Evolutionary conservation across 2,797 vertebrate genomes (phyloP).

Genomic region (Fistularia tabacaria): DNA sequence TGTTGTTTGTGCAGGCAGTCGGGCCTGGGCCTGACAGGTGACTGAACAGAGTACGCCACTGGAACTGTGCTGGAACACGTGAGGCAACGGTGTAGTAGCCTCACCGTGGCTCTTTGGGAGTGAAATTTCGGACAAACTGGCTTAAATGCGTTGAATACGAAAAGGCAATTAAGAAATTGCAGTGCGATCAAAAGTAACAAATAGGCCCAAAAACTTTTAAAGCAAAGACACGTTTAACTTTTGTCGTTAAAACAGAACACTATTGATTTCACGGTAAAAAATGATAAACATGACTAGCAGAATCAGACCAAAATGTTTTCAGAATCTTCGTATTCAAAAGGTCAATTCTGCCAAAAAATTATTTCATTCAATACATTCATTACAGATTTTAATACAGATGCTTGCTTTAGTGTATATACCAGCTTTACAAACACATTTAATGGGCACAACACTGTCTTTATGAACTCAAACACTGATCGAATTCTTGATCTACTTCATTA

Average conservation of each 20-base stretch:
- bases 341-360: too few species aligned
- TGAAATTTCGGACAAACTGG: neutral
- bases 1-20: slow-evolving; percentile 41
- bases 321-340: too few species aligned
- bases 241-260: too few species aligned
- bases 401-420: slow-evolving; percentile 10
- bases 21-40: slow-evolving; percentile 40
- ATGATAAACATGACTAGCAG: too few species aligned
- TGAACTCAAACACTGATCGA: slow-evolving; percentile 24
- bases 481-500: slow-evolving; percentile 1
- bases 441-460: slow-evolving; percentile 15
- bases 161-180: too few species aligned
- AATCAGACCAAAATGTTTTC: too few species aligned
- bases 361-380: too few species aligned
- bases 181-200: too few species aligned
- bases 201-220: too few species aligned
- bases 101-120: neutral
- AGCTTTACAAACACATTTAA: slow-evolving; percentile 7
- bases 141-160: neutral
- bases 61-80: slow-evolving; percentile 22
- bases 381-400: slow-evolving; percentile 16
- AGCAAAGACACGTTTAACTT: too few species aligned
- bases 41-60: slow-evolving; percentile 6
- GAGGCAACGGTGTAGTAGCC: slow-evolving; percentile 10
- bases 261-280: too few species aligned